These are phyloP conservation scores for Pentamera pediparva DNA, from an alignment of 53 echinoderm and acorn worm species.

Conservation along the genomic window DNA sequence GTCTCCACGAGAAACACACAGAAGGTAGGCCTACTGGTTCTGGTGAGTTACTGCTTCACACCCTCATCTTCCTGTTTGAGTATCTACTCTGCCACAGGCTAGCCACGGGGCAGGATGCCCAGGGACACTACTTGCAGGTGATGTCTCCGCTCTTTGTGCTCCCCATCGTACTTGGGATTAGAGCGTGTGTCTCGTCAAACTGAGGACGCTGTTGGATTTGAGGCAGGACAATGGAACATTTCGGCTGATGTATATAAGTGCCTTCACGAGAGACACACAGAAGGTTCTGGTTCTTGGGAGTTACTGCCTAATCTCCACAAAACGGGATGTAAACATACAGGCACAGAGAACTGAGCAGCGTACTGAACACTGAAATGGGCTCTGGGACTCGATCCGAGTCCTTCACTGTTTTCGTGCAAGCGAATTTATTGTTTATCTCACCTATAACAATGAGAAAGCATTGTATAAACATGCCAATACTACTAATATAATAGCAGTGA, in stretches of 20 bases:
- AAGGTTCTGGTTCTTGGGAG: not conserved
- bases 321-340: not conserved
- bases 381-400: not conserved
- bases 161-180: conserved; percentile 55
- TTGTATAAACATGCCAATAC: not conserved
- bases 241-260: not conserved
- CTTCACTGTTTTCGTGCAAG: not conserved
- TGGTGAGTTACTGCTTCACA: no score
- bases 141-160: conserved; percentile 84
- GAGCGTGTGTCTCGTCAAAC: conserved; percentile 51
- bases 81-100: conserved; percentile 76
- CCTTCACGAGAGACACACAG: not conserved
- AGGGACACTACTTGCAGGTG: conserved; percentile 47
- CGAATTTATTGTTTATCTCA: not conserved
- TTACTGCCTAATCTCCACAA: not conserved
- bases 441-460: no score
- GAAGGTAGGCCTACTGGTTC: no score
- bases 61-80: conserved; percentile 45
- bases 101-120: conserved; percentile 42
- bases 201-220: not conserved
- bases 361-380: not conserved
- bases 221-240: not conserved
- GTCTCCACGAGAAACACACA: no score
- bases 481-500: not conserved
- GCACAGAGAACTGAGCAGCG: not conserved